Evolutionary conservation across 2,113 vertebrate genomes (phyloP).

Genomic region (Macrotus californicus): DNA sequence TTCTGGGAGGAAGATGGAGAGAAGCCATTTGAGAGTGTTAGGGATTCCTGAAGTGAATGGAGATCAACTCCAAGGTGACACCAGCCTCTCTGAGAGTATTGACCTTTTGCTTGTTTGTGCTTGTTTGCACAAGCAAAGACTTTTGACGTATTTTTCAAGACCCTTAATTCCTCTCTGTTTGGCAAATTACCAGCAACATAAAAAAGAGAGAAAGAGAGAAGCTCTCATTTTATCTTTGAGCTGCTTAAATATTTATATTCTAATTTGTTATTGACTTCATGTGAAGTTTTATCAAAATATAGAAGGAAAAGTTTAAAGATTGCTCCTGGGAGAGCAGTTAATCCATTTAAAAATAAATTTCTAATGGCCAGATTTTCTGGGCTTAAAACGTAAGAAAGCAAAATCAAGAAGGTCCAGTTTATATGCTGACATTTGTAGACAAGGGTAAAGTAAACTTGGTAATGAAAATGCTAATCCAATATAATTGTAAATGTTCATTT

Average conservation of each 20-base stretch:
- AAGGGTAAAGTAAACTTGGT: slow-evolving; percentile 56
- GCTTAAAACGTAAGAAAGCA: slow-evolving; percentile 64
- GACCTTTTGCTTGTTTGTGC: slow-evolving; percentile 57
- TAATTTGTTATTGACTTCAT: slow-evolving; percentile 84
- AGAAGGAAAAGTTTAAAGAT: slow-evolving; percentile 77
- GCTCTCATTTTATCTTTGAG: slow-evolving; percentile 69
- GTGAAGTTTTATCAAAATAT: slow-evolving; percentile 82
- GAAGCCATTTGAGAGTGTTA: neutral
- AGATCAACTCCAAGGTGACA: slow-evolving; percentile 57
- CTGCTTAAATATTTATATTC: slow-evolving; percentile 82
- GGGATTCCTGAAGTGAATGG: slow-evolving; percentile 58
- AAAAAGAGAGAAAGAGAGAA: slow-evolving; percentile 65
- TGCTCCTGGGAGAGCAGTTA: slow-evolving; percentile 77
- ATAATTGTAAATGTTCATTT: slow-evolving; percentile 36
- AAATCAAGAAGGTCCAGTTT: slow-evolving; percentile 42
- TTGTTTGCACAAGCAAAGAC: slow-evolving; percentile 61
- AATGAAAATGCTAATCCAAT: slow-evolving; percentile 70
- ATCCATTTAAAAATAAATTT: slow-evolving; percentile 77
- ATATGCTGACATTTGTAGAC: slow-evolving; percentile 60
- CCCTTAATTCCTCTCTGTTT: slow-evolving; percentile 43
- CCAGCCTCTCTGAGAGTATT: slow-evolving; percentile 46
- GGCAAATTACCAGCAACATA: slow-evolving; percentile 42
- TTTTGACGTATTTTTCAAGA: slow-evolving; percentile 53
- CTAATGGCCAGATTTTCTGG: slow-evolving; percentile 72
- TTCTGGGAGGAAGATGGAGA: neutral